Base-by-base conservation (phyloP, 1,140 invertebrate genomes). In the Drosophila arizonae region DNA sequence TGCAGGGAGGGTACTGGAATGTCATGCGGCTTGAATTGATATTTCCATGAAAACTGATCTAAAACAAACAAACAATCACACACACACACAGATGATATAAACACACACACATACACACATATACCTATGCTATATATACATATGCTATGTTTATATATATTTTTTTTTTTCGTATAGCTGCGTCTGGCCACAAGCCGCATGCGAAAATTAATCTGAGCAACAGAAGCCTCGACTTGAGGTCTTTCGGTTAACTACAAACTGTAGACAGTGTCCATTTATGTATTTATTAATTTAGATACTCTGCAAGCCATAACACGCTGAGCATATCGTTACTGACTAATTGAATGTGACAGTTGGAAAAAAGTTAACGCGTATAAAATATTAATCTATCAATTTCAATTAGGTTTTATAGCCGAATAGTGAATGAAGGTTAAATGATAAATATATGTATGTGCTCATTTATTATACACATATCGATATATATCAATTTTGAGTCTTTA, bases 41-140 rank as follows among this genome's bases (percentile, higher is more conserved):
- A 54, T 69, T 55, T 30, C 41, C 48, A 45, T 60, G 55, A 67
- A 67, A 58, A 51, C 26, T 51, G 43, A 66, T 55, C 51, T 36
- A 63, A 39, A 60, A 48, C 4, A 48, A 43, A 48, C 46, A 15
- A 21, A 51, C 8, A 50, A 6, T 33, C 17, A 26, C 9, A 33
- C 8, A 9, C 6, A 33, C 6, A 8, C 33, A 33, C 3, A 33
- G 8, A 33, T 39, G 36, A 39, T 13, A 39, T 11, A 58, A 6
- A 17, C 2, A 28, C 13, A 10, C 11, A 48, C 43, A 46, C 11
- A 48, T 26, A 46, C 30, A 30, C 3, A 30, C n/a, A 33, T 33
- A 33, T 33, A 33, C 6, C 6, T 33, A 24, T 33, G 10, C 30
- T 33, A 10, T 39, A 39, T 13, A 39, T 39, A 39, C 1, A 52